These are phyloP conservation scores for Chunga burmeisteri DNA, from an alignment of 2,113 vertebrate genomes.

Conservation along the genomic window DNA sequence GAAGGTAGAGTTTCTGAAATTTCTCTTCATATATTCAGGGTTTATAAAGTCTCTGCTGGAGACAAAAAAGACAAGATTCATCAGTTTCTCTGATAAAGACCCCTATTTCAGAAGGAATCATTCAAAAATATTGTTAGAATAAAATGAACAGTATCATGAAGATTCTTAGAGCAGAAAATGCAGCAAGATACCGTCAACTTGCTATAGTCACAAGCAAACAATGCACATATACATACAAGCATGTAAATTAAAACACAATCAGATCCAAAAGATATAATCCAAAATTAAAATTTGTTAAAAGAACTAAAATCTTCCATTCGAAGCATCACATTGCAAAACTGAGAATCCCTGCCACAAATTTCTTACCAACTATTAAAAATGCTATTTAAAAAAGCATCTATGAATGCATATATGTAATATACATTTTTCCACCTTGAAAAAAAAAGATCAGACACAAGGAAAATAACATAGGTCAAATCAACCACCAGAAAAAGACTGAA, in stretches of 20 bases:
- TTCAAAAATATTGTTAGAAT: background rate
- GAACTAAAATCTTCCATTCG: background rate
- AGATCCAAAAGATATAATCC: background rate
- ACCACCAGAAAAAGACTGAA: background rate
- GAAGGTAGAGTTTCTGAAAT: background rate
- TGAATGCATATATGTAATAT: background rate
- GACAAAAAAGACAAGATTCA: background rate
- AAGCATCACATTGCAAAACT: background rate
- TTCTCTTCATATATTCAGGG: background rate
- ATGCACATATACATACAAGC: background rate
- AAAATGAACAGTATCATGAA: background rate
- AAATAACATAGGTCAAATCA: background rate
- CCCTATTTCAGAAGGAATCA: background rate
- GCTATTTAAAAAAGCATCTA: background rate
- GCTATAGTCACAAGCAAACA: background rate
- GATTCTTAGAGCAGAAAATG: background rate
- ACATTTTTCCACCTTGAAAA: background rate
- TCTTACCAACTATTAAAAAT: background rate
- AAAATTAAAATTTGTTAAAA: background rate
- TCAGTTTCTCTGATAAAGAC: background rate
- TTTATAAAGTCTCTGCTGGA: background rate
- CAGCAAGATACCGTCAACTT: background rate
- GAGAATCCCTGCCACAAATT: background rate
- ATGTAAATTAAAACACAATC: background rate
- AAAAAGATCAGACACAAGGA: background rate